Evolutionary conservation across 2,113 vertebrate species (phyloP).

Genomic region (Dipodomys stephensi): DNA sequence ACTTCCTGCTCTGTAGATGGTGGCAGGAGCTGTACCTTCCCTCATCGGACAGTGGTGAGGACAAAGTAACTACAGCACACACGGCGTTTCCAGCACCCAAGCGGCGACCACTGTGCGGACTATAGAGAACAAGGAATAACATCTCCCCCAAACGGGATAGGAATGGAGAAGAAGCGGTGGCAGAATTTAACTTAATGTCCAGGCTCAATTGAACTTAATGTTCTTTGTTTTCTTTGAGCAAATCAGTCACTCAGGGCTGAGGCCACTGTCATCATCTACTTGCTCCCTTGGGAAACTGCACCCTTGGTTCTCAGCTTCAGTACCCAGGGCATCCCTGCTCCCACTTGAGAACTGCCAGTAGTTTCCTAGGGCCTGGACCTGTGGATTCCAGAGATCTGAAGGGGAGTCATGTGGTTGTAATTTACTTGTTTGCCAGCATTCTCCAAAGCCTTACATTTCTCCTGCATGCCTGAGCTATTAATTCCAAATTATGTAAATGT

Average conservation of each 20-base stretch:
- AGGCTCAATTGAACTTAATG: background rate
- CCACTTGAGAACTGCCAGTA: background rate
- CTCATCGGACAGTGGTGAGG: background rate
- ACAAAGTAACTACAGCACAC: background rate
- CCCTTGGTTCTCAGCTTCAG: background rate
- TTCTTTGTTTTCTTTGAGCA: constrained; percentile 25
- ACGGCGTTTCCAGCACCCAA: background rate
- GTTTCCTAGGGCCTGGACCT: background rate
- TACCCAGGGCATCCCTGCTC: background rate
- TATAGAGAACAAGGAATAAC: background rate
- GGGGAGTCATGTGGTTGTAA: background rate
- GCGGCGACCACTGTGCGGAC: background rate
- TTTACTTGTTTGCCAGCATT: background rate
- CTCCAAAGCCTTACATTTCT: background rate
- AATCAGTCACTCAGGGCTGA: constrained; percentile 15
- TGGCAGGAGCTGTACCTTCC: background rate
- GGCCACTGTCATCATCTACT: background rate
- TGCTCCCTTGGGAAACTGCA: background rate
- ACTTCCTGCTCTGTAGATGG: background rate
- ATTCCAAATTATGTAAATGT: constrained; percentile 6
- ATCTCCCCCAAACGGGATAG: background rate
- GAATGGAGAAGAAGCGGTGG: background rate
- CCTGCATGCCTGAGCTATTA: background rate
- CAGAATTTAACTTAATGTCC: background rate
- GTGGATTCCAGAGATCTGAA: accelerated